Base-by-base conservation (phyloP, 2,888 invertebrate genomes). In the Pristionchus fissidentatus region DNA sequence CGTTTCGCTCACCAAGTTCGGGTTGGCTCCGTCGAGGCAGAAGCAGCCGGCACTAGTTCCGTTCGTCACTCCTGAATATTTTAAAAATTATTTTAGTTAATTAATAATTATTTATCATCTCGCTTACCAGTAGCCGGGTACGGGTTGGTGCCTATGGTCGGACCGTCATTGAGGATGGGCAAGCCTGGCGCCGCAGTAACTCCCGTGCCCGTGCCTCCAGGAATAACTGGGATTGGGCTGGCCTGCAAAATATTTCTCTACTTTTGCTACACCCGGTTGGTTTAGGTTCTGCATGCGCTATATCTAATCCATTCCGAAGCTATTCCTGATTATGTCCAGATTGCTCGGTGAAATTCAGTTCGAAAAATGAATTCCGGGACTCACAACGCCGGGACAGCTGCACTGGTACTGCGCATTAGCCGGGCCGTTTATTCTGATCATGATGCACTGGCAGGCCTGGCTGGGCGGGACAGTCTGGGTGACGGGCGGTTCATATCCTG, bases 341-440 rank as follows among this genome's bases (percentile, higher is more conserved):
- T n/a, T n/a, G n/a, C n/a, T n/a, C n/a, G n/a, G n/a, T n/a, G n/a
- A n/a, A n/a, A n/a, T n/a, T n/a, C n/a, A n/a, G n/a, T n/a, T 0
- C n/a, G 1, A n/a, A 1, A 2, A n/a, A n/a, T 66, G 5, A 32
- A n/a, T n/a, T n/a, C n/a, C n/a, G n/a, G n/a, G n/a, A 79, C 79
- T 22, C 22, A 81, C 81, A 62, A 62, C 66, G 1, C 81, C 81
- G 5, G 81, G 86, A 82, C 89, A 89, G 62, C 85, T 86, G 83
- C 89, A 89, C 83, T 87, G 87, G 78, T 89, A 89, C 80, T 89
- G 89, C n/a, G 89, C 88, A n/a, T 87, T 86, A 35, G 87, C 84
- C 49, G 89, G 89, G 19, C 86, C 85, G 73, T 87, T 85, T 73
- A 89, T 89, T 55, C 87, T 85, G 83, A 89, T 89, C 89, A 89